Evolutionary conservation across 2,797 vertebrate species (phyloP).

Genomic region (Siniperca obscura): DNA sequence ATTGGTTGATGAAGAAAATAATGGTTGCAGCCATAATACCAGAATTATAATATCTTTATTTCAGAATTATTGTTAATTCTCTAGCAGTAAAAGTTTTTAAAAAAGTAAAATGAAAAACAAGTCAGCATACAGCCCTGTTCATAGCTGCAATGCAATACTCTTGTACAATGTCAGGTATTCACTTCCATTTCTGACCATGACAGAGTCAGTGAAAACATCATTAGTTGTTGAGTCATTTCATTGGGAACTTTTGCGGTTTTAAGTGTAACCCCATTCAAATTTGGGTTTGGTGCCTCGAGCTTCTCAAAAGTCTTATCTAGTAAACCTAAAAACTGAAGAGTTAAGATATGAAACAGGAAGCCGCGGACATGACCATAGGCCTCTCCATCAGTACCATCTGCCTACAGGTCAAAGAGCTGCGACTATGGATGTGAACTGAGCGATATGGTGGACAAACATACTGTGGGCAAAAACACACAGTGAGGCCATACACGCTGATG

Average conservation of each 20-base stretch:
- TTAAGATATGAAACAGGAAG: background rate
- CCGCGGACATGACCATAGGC: background rate
- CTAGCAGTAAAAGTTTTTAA: background rate
- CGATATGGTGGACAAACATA: conserved; percentile 57
- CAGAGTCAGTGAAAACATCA: background rate
- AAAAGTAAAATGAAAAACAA: background rate
- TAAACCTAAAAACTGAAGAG: background rate
- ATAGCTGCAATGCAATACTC: background rate
- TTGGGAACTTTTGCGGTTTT: background rate
- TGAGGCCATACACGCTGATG: conserved; percentile 18
- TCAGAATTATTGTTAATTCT: too few relatives aligned
- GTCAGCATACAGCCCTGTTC: background rate
- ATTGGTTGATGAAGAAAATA: background rate
- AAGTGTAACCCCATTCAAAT: background rate
- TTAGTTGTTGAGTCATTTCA: background rate
- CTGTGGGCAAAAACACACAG: conserved; percentile 17
- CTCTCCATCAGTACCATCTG: conserved; percentile 12
- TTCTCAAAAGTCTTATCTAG: background rate
- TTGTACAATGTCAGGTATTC: background rate
- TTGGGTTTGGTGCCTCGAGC: background rate
- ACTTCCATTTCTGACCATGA: background rate
- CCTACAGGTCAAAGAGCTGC: conserved; percentile 53
- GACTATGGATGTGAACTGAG: conserved; percentile 35
- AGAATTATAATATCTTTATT: background rate
- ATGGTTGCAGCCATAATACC: background rate